These are phyloP conservation scores for Mormyrus lacerda DNA, from an alignment of 2,113 vertebrate species.

Conservation along the genomic window DNA sequence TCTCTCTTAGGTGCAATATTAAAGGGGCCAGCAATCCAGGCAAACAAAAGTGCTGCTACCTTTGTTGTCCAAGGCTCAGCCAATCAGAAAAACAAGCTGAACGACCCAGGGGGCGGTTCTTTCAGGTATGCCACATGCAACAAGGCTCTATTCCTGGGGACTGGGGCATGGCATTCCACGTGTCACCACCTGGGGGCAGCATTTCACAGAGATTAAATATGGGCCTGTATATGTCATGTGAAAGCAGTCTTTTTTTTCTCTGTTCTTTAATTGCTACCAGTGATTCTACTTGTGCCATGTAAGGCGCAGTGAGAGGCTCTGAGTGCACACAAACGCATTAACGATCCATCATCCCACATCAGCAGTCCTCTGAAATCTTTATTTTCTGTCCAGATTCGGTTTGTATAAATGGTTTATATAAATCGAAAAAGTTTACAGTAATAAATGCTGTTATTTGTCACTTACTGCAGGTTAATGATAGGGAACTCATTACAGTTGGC, in stretches of 20 bases:
- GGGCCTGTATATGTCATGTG: neutral
- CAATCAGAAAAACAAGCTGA: slow-evolving; percentile 80
- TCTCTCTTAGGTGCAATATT: slow-evolving; percentile 64
- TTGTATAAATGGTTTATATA: neutral
- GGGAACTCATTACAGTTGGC: neutral
- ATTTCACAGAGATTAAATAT: slow-evolving; percentile 61
- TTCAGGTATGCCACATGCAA: slow-evolving; percentile 60
- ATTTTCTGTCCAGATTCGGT: neutral
- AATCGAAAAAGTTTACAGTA: neutral
- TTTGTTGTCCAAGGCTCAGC: slow-evolving; percentile 71
- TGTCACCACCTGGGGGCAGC: slow-evolving; percentile 78
- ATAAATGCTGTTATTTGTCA: neutral
- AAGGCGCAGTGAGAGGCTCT: neutral
- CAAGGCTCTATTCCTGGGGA: neutral
- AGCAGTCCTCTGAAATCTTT: neutral
- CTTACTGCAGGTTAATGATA: neutral
- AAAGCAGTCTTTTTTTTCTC: neutral
- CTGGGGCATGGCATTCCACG: slow-evolving; percentile 22
- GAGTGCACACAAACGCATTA: neutral
- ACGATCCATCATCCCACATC: neutral
- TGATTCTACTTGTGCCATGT: neutral
- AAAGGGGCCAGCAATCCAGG: slow-evolving; percentile 66
- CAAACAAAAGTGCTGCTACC: slow-evolving; percentile 63
- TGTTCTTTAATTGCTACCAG: slow-evolving; percentile 16
- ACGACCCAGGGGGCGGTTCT: slow-evolving; percentile 74